phyloP scores from a whole-genome alignment of 2,888 invertebrate species.

The Limnephilus auricula region DNA sequence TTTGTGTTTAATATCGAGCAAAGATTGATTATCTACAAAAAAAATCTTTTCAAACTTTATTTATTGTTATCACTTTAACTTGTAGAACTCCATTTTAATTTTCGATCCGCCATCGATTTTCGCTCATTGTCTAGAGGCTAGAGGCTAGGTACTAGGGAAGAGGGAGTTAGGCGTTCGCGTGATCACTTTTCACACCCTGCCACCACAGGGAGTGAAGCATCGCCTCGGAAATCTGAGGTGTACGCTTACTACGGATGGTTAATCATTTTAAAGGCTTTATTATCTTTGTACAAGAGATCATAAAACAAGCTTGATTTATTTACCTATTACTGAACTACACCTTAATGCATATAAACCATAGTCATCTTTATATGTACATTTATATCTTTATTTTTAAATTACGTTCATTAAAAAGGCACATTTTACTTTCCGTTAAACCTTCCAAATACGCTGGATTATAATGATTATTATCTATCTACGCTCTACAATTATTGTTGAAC shows the following conservation, averaged over 20 bases:
- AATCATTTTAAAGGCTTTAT: constrained; percentile 2
- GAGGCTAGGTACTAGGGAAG: no score
- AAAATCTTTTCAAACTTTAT: no score
- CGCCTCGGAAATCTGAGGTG: constrained; percentile 22
- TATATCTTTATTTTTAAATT: neutral
- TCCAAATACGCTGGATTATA: neutral
- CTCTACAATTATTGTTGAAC: no score
- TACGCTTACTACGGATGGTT: neutral
- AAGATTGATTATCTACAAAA: no score
- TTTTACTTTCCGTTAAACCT: neutral
- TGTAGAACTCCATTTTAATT: no score
- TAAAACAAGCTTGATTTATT: constrained; percentile 12
- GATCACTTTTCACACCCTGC: neutral
- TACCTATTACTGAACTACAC: neutral
- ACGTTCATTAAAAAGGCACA: no score
- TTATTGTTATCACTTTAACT: no score
- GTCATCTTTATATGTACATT: neutral
- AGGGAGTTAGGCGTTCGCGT: neutral
- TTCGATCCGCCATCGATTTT: neutral
- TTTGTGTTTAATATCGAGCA: no score
- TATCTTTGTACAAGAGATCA: neutral
- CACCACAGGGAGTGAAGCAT: neutral
- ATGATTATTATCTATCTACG: no score
- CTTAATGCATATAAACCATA: no score
- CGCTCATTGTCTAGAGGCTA: neutral